phyloP scores from a whole-genome alignment of 2,113 vertebrate genomes.

The Chelonoidis abingdonii region DNA sequence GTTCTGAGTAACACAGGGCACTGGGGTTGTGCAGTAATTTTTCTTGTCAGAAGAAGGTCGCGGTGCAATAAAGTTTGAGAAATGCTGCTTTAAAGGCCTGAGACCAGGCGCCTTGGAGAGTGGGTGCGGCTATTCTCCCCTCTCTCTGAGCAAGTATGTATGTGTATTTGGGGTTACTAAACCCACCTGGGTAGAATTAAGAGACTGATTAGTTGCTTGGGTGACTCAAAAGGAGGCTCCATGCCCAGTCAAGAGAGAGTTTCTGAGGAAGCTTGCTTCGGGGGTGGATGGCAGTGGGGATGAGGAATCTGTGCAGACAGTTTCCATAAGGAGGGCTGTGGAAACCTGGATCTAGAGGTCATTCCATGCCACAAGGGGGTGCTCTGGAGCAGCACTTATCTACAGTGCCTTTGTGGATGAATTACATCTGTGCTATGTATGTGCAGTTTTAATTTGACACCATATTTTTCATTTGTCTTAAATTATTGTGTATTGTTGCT shows the following conservation, averaged over 20 bases:
- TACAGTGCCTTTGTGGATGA: neutral
- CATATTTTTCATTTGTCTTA: constrained; percentile 4
- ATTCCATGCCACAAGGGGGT: neutral
- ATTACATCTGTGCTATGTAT: neutral
- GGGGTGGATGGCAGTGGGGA: neutral
- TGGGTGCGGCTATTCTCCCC: neutral
- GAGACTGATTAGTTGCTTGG: neutral
- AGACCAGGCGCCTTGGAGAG: neutral
- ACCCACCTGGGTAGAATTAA: neutral
- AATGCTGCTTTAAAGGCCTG: neutral
- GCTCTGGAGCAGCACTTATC: neutral
- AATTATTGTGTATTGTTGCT: neutral
- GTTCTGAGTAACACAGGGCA: too few species aligned
- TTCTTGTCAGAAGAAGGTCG: too few species aligned
- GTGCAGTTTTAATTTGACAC: neutral
- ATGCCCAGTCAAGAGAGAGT: neutral
- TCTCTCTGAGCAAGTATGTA: neutral
- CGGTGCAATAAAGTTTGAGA: too few species aligned
- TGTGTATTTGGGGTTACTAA: neutral
- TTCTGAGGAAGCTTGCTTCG: neutral
- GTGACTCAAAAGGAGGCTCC: neutral
- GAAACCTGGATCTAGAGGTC: neutral
- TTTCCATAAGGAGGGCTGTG: neutral
- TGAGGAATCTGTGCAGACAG: neutral
- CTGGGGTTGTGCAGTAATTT: too few species aligned